Base-by-base conservation (phyloP, 2,888 invertebrate species). In the Copidosoma aretas region DNA sequence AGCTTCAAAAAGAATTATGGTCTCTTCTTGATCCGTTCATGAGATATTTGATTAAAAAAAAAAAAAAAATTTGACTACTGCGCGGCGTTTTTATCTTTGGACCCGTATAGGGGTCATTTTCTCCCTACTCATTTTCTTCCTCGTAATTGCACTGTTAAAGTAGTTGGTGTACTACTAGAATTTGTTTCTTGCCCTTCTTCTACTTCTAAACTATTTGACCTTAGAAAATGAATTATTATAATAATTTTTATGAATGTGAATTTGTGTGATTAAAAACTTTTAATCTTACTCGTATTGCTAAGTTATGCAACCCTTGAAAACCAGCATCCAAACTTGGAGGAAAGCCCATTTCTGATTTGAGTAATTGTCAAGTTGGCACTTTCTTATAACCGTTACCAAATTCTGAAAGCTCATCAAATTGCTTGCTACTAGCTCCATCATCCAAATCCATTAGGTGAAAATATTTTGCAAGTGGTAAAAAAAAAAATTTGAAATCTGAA, bases 271-370 rank as follows among this genome's bases (percentile, higher is more conserved):
- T 39, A 52, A 68, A 39, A n/a, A 10, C 21, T 68, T 51, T 59
- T 25, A 39, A 17, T 22, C 79, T 79, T 79, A 84, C 82, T 84
- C 82, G 72, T 89, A 89, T 75, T 89, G 89, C 76, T 89, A 89
- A 82, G 71, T 87, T 89, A 64, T 89, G 89, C 68, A 88, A 82
- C 89, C 89, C 89, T 81, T 89, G 89, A 77, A 89, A 89, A 0
- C 89, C 89, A 46, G 89, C 88, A 76, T 89, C 89, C 43, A 89
- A 81, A 15, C 89, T 88, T 0, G 88, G 88, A 2, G 84, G 81
- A 70, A 84, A 84, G 12, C 83, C 82, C 75, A 82, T 80, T 61
- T 83, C 82, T 19, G 83, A 82, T 77, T 84, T 83, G 19, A 83
- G 77, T 54, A 84, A 70, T 69, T 84, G 83, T 19, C 83, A 75